Evolutionary conservation across 2,797 vertebrate species (phyloP).

Genomic region (Choloepus didactylus): DNA sequence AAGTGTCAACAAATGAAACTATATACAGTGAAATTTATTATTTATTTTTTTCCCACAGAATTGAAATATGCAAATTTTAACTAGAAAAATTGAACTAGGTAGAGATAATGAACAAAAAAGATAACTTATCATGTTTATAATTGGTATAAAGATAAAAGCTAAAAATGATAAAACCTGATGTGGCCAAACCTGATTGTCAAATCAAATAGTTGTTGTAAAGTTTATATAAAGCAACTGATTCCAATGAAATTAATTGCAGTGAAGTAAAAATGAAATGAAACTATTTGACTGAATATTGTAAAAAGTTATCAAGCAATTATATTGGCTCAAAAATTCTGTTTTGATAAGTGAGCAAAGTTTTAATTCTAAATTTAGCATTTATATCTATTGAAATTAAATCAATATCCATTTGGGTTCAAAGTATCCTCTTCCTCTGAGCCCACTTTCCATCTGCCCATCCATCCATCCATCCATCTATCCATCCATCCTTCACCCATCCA

Average conservation of each 20-base stretch:
- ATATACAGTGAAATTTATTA: slow-evolving; percentile 9
- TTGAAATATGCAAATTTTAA: slow-evolving; percentile 31
- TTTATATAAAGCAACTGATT: not conserved
- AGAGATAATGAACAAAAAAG: not conserved
- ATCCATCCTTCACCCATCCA: no score
- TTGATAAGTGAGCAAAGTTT: not conserved
- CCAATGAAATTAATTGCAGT: not conserved
- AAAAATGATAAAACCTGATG: not conserved
- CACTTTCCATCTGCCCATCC: no score
- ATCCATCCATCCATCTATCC: not conserved
- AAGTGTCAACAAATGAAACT: slow-evolving; percentile 12
- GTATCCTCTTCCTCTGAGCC: not conserved
- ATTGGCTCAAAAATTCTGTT: not conserved
- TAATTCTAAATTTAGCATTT: slow-evolving; percentile 8
- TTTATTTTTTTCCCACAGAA: not conserved
- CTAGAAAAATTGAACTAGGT: not conserved
- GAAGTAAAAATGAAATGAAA: slow-evolving; percentile 32
- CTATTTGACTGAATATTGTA: not conserved
- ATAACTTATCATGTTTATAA: not conserved
- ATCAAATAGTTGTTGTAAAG: not conserved
- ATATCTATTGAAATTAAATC: not conserved
- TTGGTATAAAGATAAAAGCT: not conserved
- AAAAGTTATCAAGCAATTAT: not conserved
- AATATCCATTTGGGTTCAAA: not conserved
- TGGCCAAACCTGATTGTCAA: not conserved